phyloP scores from a whole-genome alignment of 2,888 invertebrate species.

The Thymelicus lineola region DNA sequence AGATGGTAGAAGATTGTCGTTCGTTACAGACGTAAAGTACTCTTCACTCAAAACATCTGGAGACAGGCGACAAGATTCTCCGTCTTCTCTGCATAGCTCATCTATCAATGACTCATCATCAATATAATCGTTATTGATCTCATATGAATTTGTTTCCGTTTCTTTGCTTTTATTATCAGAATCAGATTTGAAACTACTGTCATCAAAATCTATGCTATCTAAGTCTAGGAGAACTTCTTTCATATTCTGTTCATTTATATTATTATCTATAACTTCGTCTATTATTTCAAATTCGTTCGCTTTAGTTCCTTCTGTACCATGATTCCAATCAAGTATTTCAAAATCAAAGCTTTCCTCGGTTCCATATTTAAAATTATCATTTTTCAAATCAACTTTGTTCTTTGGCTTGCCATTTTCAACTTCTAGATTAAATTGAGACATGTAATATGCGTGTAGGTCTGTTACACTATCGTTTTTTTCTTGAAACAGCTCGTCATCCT shows the following conservation, averaged over 20 bases:
- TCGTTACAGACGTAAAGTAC: slow-evolving; percentile 58
- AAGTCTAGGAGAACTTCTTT: slow-evolving; percentile 78
- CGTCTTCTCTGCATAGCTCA: slow-evolving; percentile 77
- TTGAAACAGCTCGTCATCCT: slow-evolving; percentile 70
- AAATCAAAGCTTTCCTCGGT: slow-evolving; percentile 78
- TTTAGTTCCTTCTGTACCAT: slow-evolving; percentile 47
- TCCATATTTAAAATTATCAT: slow-evolving; percentile 70
- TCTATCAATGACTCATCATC: slow-evolving; percentile 80
- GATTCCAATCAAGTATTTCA: slow-evolving; percentile 71
- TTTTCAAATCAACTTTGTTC: slow-evolving; percentile 51
- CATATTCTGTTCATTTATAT: slow-evolving; percentile 75
- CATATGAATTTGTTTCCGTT: slow-evolving; percentile 52
- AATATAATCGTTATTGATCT: slow-evolving; percentile 72
- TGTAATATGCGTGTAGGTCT: slow-evolving; percentile 80
- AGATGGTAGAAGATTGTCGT: slow-evolving; percentile 70
- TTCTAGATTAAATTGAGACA: slow-evolving; percentile 81
- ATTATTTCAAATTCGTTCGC: slow-evolving; percentile 68
- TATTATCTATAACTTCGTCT: slow-evolving; percentile 70
- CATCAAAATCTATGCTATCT: slow-evolving; percentile 75
- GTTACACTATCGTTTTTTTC: slow-evolving; percentile 69
- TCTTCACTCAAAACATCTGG: slow-evolving; percentile 72
- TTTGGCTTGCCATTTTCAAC: slow-evolving; percentile 71
- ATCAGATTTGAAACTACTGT: slow-evolving; percentile 60
- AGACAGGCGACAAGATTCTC: slow-evolving; percentile 66
- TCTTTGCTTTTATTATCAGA: slow-evolving; percentile 52